phyloP scores from a whole-genome alignment of 2,888 invertebrate species.

The Capitulum mitella region DNA sequence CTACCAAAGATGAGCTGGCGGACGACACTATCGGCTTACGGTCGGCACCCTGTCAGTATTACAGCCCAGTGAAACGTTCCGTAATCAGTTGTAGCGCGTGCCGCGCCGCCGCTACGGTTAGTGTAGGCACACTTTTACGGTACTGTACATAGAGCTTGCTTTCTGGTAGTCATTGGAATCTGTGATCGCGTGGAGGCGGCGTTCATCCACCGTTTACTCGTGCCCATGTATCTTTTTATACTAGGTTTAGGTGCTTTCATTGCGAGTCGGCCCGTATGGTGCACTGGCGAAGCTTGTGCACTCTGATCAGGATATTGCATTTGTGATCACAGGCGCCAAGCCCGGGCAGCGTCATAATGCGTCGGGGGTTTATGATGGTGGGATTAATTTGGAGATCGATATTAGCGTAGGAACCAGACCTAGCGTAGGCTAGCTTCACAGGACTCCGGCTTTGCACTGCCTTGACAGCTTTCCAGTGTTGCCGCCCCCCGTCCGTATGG shows the following conservation, averaged over 20 bases:
- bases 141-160: not conserved
- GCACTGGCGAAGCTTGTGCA: not conserved
- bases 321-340: not conserved
- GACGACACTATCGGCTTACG: not conserved
- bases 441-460: too few species aligned
- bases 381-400: too few species aligned
- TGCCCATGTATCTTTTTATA: not conserved
- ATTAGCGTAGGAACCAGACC: too few species aligned
- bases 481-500: too few species aligned
- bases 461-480: too few species aligned
- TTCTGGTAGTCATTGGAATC: not conserved
- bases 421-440: too few species aligned
- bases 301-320: not conserved
- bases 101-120: not conserved
- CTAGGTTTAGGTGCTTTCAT: not conserved
- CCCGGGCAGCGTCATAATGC: too few species aligned
- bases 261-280: not conserved
- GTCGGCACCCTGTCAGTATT: not conserved
- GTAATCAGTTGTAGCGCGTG: not conserved
- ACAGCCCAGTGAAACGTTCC: constrained; percentile 17
- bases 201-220: not conserved
- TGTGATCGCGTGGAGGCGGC: not conserved
- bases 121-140: too few species aligned
- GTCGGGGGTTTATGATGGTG: too few species aligned
- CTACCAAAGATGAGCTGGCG: not conserved